Evolutionary conservation across 2,113 vertebrate genomes (phyloP), one percentile per base, ranked within the genome.

Genomic region (Parotia lawesii): DNA sequence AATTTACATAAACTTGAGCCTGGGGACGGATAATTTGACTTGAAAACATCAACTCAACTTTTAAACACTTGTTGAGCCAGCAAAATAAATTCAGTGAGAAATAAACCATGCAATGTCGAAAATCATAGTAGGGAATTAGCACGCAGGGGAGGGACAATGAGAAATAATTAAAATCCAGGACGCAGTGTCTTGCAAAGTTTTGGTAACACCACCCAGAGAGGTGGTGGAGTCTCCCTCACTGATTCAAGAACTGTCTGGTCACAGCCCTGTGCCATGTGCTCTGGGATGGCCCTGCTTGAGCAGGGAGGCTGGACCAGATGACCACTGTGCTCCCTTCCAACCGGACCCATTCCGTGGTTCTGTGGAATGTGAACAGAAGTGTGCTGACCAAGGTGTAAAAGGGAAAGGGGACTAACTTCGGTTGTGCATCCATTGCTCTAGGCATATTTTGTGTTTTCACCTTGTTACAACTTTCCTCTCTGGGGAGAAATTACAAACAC

Each of bases 171-270:
- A 50, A 66, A 42, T 6, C 51, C 25, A 7, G 28, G 28, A 19
- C 21, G 5, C 1, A 0, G 21, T 5, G 11, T 42, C 28, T 16
- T 23, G 40, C n/a, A 10, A 44, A 25, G 14, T 33, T 70, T 33
- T 57, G 24, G 9, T 40, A 22, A 18, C 2, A 2, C 15, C 28
- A 37, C 37, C 23, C 38, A 17, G 33, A 65, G 58, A 33, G 10
- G 8, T 0, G 16, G 51, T 20, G 44, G 14, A 14, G 12, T 66
- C 28, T 21, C 11, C 22, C 8, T 45, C 51, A 2, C 23, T 29
- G 60, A 29, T 0, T 57, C 17, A 15, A 15, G 13, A 64, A 10
- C 16, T 2, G 3, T 44, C 22, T 23, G 42, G 21, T 1, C 4
- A 0, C 11, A 33, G 1, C 7, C 8, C 14, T 28, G 35, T 44